These are phyloP conservation scores for Lytechinus pictus DNA, from an alignment of 35 echinoderm and acorn worm genomes.

Conservation along the genomic window DNA sequence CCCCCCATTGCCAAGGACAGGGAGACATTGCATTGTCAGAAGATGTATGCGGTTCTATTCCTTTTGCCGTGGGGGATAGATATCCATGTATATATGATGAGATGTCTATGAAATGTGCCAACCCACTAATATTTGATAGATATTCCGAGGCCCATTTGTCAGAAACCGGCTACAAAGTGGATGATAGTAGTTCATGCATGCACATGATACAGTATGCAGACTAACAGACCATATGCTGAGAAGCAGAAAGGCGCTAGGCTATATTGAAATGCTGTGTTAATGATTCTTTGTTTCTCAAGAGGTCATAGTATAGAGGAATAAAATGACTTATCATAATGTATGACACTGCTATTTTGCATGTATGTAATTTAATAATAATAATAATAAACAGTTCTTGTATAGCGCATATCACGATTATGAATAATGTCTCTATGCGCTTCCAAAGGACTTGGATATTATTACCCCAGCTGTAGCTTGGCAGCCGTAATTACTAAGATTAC, in stretches of 20 bases:
- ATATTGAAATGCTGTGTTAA: not conserved
- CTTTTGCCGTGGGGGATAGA: not conserved
- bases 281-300: not conserved
- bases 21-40: not conserved
- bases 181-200: not conserved
- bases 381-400: no score
- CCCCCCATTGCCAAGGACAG: not conserved
- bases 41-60: not conserved
- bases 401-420: no score
- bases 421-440: no score
- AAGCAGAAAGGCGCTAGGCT: not conserved
- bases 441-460: no score
- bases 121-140: not conserved
- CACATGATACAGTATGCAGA: not conserved
- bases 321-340: not conserved
- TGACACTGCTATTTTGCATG: not conserved
- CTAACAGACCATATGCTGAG: not conserved
- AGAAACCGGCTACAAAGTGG: not conserved
- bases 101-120: not conserved
- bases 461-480: no score
- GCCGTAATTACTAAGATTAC: no score
- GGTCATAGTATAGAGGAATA: not conserved
- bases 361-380: not conserved
- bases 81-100: not conserved
- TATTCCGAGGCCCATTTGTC: not conserved